Percentiles rank a stretch among this genome's conserved stretches.
phyloP scores from a whole-genome alignment of 2,797 vertebrate species.

The Monodelphis domestica region DNA sequence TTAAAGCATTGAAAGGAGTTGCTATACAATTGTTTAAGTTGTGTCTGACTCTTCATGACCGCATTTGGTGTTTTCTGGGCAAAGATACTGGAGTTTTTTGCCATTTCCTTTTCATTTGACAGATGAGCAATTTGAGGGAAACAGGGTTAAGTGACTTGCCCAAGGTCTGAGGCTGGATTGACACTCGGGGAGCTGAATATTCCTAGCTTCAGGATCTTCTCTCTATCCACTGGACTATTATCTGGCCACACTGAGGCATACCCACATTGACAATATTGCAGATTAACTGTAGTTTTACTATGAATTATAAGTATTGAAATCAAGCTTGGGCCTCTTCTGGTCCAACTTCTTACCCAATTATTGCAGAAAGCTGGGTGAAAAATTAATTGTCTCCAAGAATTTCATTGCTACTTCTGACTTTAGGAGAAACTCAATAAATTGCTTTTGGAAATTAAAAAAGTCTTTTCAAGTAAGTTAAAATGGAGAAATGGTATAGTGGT shows the following conservation, averaged over 20 bases:
- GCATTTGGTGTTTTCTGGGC: no score
- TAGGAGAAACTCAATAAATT: not conserved
- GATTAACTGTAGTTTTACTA: not conserved
- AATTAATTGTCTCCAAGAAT: not conserved
- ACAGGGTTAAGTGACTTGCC: no score
- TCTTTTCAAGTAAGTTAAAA: not conserved
- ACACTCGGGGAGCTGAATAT: no score
- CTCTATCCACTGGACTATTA: no score
- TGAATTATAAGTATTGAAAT: not conserved
- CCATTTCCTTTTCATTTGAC: no score
- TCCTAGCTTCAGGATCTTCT: no score
- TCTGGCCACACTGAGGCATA: no score
- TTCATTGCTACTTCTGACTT: not conserved
- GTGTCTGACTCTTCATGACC: no score
- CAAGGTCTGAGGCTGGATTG: no score
- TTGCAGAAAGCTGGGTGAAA: slow-evolving; percentile 2
- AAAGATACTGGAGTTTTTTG: no score
- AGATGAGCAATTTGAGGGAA: no score
- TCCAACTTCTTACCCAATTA: not conserved
- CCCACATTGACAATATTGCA: not conserved
- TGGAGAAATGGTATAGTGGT: not conserved
- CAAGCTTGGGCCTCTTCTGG: not conserved
- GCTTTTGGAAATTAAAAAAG: not conserved
- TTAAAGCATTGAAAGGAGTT: not conserved
- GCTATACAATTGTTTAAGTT: no score